phyloP scores from a whole-genome alignment of 2,888 invertebrate genomes.

The Campoplex nolae region DNA sequence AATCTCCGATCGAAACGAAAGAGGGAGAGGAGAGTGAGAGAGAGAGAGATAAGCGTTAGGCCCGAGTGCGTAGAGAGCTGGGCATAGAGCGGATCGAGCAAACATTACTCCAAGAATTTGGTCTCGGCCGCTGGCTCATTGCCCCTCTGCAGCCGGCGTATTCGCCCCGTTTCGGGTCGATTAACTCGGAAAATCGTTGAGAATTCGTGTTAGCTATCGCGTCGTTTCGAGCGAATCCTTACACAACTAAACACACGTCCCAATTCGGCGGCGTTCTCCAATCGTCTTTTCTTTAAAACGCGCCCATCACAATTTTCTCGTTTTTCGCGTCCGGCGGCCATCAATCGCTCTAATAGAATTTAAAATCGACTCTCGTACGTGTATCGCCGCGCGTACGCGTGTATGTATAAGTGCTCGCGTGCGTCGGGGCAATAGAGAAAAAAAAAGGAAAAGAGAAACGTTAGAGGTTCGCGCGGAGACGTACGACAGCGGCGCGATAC shows the following conservation, averaged over 20 bases:
- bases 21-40: not conserved
- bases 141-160: not conserved
- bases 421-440: not conserved
- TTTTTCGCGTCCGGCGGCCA: not conserved
- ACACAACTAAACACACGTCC: not conserved
- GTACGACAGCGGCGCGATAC: slow-evolving; percentile 5
- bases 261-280: not conserved
- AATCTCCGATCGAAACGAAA: slow-evolving; percentile 29
- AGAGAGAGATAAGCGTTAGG: not conserved
- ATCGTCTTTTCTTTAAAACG: not conserved
- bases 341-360: not conserved
- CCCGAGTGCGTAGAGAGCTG: not conserved
- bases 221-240: not conserved
- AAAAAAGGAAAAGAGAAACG: not conserved
- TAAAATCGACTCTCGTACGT: not conserved
- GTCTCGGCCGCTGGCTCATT: slow-evolving; percentile 4
- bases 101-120: slow-evolving; percentile 24
- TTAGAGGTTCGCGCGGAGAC: slow-evolving; percentile 4
- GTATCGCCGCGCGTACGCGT: not conserved
- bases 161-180: slow-evolving; percentile 11
- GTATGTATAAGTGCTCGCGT: not conserved
- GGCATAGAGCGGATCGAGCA: not conserved
- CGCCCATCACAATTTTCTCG: not conserved
- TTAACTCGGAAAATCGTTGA: slow-evolving; percentile 2
- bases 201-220: not conserved